These are phyloP conservation scores for Drosophila jambulina DNA, from an alignment of 1,140 invertebrate species.

Conservation along the genomic window DNA sequence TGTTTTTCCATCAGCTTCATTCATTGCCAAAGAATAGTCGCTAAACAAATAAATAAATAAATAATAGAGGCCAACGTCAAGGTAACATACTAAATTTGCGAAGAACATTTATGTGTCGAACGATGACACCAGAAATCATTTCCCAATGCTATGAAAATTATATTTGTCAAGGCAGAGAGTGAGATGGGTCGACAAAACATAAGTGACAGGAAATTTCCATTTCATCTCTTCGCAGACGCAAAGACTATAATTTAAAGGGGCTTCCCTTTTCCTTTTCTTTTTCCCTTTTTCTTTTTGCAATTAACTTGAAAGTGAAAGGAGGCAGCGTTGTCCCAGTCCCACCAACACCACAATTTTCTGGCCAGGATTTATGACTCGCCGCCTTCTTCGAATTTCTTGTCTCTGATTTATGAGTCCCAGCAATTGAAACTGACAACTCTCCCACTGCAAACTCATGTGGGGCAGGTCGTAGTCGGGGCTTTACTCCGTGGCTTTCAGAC, in stretches of 20 bases:
- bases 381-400: constrained; percentile 3
- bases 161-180: not conserved
- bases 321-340: not conserved
- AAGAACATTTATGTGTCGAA: not conserved
- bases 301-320: constrained; percentile 24
- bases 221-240: not conserved
- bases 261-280: not conserved
- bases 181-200: not conserved
- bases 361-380: constrained; percentile 38
- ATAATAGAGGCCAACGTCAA: constrained; percentile 28
- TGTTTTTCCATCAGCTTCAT: constrained; percentile 30
- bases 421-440: constrained; percentile 43
- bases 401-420: constrained; percentile 26
- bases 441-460: constrained; percentile 26
- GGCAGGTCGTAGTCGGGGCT: constrained; percentile 21
- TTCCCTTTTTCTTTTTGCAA: constrained; percentile 3
- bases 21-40: constrained; percentile 23
- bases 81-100: constrained; percentile 17
- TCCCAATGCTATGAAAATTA: constrained; percentile 9
- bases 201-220: constrained; percentile 11
- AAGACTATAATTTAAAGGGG: constrained; percentile 6
- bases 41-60: constrained; percentile 7
- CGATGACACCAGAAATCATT: constrained; percentile 24
- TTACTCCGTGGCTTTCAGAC: constrained; percentile 4
- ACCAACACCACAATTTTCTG: constrained; percentile 11